Percentiles rank a stretch among this genome's conserved stretches.
These are phyloP conservation scores for Hippocampus abdominalis DNA, from an alignment of 2,113 vertebrate genomes.

Conservation along the genomic window DNA sequence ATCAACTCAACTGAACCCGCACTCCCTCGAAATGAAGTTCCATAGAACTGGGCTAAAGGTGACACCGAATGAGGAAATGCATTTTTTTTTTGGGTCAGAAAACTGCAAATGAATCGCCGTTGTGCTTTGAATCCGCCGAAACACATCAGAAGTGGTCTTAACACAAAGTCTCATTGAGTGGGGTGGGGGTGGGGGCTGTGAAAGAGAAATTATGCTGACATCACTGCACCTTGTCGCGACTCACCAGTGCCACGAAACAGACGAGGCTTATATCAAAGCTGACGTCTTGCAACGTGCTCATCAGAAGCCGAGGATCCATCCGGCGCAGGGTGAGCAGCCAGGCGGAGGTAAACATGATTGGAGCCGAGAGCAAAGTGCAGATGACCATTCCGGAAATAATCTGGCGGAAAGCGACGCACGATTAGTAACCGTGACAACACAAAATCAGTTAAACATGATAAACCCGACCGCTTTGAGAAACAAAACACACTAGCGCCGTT, in stretches of 20 bases:
- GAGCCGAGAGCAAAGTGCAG: slow-evolving; percentile 94
- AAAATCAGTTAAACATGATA: neutral
- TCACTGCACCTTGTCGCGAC: slow-evolving; percentile 31
- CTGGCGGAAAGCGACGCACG: slow-evolving; percentile 62
- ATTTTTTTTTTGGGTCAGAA: neutral
- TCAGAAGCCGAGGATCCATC: slow-evolving; percentile 83
- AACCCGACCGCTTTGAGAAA: neutral
- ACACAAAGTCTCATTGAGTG: no score
- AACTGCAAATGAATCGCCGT: neutral
- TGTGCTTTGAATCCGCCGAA: neutral
- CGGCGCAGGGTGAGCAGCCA: slow-evolving; percentile 88
- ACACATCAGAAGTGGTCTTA: neutral
- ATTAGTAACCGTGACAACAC: neutral
- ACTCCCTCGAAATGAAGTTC: slow-evolving; percentile 9
- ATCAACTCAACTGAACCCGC: neutral
- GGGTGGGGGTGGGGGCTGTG: neutral
- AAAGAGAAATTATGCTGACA: neutral
- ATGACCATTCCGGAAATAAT: slow-evolving; percentile 95
- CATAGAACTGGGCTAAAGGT: slow-evolving; percentile 13
- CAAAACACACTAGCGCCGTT: neutral
- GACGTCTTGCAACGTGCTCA: slow-evolving; percentile 83
- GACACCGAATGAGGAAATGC: slow-evolving; percentile 50
- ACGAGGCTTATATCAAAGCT: slow-evolving; percentile 93
- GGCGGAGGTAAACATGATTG: slow-evolving; percentile 94
- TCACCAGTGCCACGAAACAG: slow-evolving; percentile 88